phyloP scores from a whole-genome alignment of 1,140 invertebrate genomes.

The Cheumatopsyche charites region DNA sequence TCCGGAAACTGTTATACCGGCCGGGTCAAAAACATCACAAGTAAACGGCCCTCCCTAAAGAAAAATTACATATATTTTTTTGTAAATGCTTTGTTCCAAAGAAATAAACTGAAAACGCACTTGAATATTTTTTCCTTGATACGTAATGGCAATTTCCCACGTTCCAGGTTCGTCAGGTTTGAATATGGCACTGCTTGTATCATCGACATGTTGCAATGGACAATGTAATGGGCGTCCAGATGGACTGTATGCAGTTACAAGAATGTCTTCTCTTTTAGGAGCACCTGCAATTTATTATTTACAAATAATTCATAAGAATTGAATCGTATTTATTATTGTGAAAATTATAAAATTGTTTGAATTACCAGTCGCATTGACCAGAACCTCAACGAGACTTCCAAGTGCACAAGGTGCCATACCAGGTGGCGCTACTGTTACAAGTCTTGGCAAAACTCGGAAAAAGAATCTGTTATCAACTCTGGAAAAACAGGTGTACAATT shows the following conservation, averaged over 20 bases:
- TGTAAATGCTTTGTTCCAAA: background rate
- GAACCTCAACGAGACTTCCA: conserved; percentile 92
- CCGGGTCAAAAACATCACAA: conserved; percentile 96
- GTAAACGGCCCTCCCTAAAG: conserved; percentile 89
- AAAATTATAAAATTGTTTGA: conserved; percentile 10
- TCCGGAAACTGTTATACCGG: conserved; percentile 79
- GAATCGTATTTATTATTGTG: conserved; percentile 17
- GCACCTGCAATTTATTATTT: conserved; percentile 66
- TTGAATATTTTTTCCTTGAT: conserved; percentile 86
- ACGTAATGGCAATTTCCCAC: conserved; percentile 95
- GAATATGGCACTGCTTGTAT: conserved; percentile 91
- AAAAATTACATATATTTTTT: background rate
- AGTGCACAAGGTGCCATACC: conserved; percentile 94
- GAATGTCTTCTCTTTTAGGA: conserved; percentile 78
- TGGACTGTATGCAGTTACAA: conserved; percentile 88
- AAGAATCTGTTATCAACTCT: conserved; percentile 69
- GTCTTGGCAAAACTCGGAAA: conserved; percentile 84
- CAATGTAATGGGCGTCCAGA: conserved; percentile 78
- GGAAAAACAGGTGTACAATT: conserved; percentile 35
- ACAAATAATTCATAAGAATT: conserved; percentile 27
- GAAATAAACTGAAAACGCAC: background rate
- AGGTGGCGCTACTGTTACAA: conserved; percentile 83
- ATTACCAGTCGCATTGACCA: conserved; percentile 84
- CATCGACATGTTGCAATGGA: conserved; percentile 76
- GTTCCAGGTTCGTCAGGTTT: conserved; percentile 95